A percentile compares a stretch with the other conserved stretches of the same genome.
These are phyloP conservation scores for Ascaphus truei DNA, from an alignment of 2,113 vertebrate genomes.

Conservation along the genomic window DNA sequence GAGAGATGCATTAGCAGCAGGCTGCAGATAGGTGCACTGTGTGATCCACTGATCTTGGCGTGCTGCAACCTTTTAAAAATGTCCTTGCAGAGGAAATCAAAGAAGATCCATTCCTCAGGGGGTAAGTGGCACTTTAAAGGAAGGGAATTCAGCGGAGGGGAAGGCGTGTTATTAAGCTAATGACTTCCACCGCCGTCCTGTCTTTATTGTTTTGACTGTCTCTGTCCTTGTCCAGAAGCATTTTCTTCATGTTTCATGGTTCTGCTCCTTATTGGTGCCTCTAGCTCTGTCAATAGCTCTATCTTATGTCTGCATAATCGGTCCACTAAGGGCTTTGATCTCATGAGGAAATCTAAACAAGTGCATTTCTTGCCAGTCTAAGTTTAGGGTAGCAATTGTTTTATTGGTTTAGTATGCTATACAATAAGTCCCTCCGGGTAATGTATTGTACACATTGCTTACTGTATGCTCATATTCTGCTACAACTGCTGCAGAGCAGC, in stretches of 20 bases:
- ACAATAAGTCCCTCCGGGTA: no score
- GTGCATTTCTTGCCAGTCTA: background rate
- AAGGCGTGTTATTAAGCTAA: background rate
- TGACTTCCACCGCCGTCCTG: background rate
- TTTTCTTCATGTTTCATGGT: no score
- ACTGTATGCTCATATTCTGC: no score
- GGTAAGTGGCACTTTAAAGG: constrained; percentile 33
- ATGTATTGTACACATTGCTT: no score
- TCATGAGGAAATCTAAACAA: background rate
- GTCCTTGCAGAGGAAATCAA: constrained; percentile 37
- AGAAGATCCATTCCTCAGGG: constrained; percentile 35
- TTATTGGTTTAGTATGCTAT: no score
- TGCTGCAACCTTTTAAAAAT: constrained; percentile 10
- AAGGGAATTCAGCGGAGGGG: background rate
- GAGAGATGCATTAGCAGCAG: constrained; percentile 8
- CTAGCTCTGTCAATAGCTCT: background rate
- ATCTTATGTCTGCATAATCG: background rate
- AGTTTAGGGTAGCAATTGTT: no score
- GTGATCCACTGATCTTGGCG: background rate
- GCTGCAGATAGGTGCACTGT: constrained; percentile 13
- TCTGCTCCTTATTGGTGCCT: background rate
- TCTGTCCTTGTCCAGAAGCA: background rate
- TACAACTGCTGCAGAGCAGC: no score
- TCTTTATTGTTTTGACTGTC: background rate
- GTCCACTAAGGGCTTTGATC: background rate